phyloP scores from a whole-genome alignment of 2,113 vertebrate species.

The Clarias gariepinus region DNA sequence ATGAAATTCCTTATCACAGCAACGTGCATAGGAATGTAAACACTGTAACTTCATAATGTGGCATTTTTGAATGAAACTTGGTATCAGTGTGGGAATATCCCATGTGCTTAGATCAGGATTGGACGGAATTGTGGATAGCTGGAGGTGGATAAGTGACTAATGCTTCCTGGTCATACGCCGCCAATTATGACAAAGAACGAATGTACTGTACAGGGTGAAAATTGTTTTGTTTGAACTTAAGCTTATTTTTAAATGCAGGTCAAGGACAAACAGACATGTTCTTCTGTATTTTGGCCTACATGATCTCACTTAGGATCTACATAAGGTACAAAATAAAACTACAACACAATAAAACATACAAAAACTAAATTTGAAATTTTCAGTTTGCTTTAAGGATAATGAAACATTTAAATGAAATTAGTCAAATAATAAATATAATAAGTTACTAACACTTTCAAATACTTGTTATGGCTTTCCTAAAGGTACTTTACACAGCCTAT shows the following conservation, averaged over 20 bases:
- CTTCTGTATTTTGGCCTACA: neutral
- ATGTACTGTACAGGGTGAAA: neutral
- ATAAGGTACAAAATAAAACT: neutral
- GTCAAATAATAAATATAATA: neutral
- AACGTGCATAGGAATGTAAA: neutral
- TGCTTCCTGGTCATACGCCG: neutral
- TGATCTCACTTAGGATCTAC: neutral
- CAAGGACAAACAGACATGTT: neutral
- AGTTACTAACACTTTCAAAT: neutral
- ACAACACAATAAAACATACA: neutral
- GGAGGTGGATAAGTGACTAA: neutral
- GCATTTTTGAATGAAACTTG: neutral
- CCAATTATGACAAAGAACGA: neutral
- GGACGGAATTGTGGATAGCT: neutral
- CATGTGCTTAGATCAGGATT: neutral
- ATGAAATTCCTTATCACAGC: neutral
- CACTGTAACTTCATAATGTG: neutral
- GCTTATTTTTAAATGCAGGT: neutral
- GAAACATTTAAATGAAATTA: neutral
- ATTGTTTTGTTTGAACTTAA: neutral
- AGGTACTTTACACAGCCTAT: neutral
- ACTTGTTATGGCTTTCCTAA: neutral
- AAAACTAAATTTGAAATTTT: neutral
- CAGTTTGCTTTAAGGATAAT: neutral
- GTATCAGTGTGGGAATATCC: neutral